Evolutionary conservation across 2,797 vertebrate genomes (phyloP).

Genomic region (Hemitrygon akajei): DNA sequence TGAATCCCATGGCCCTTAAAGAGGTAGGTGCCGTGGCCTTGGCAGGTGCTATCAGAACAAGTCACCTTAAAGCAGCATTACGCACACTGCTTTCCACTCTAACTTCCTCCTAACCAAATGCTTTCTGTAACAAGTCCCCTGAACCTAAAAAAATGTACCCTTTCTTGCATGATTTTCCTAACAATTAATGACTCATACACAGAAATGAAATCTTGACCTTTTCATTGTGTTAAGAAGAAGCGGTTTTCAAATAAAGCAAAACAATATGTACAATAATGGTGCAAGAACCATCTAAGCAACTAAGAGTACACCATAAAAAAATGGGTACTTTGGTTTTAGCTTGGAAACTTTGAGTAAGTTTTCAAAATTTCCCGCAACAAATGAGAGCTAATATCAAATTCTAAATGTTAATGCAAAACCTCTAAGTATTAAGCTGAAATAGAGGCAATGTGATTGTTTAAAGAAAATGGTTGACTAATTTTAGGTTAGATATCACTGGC

Average conservation of each 20-base stretch:
- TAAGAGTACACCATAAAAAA: neutral
- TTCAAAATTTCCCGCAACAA: neutral
- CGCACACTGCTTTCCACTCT: neutral
- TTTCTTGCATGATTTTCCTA: neutral
- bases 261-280: neutral
- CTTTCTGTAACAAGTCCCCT: neutral
- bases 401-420: constrained; percentile 12
- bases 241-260: neutral
- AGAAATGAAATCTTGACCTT: neutral
- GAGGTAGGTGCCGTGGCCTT: too few species aligned
- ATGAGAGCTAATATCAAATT: neutral
- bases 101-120: neutral
- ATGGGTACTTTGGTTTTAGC: neutral
- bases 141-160: neutral
- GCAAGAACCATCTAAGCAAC: neutral
- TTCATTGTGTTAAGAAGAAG: neutral
- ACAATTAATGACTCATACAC: neutral
- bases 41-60: neutral
- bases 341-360: too few species aligned
- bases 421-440: neutral
- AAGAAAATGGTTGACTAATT: neutral
- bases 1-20: too few species aligned
- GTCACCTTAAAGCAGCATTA: neutral
- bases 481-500: constrained; percentile 20
- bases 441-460: neutral